phyloP scores from a whole-genome alignment of 2,113 vertebrate genomes.

The Dromas ardeola region DNA sequence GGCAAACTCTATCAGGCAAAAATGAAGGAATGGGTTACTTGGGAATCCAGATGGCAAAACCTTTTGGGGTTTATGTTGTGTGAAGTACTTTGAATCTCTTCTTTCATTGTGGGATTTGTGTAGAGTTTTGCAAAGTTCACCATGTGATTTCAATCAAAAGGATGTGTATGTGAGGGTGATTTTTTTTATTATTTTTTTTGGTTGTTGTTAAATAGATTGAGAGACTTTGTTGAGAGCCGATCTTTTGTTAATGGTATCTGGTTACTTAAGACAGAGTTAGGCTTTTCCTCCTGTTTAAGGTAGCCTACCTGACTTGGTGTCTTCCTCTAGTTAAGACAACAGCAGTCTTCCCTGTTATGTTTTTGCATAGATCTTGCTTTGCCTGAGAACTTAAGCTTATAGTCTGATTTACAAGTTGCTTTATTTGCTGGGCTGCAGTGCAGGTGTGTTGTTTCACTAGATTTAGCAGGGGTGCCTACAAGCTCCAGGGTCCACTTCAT shows the following conservation, averaged over 20 bases:
- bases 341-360: not conserved
- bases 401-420: not conserved
- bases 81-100: not conserved
- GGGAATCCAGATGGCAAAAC: conserved; percentile 38
- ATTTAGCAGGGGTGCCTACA: not conserved
- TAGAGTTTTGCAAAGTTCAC: not conserved
- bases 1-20: not conserved
- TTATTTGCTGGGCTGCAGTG: not conserved
- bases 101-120: not conserved
- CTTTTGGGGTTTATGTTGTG: conserved; percentile 9
- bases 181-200: not conserved
- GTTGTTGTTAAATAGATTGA: not conserved
- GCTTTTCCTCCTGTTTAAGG: not conserved
- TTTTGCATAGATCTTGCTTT: not conserved
- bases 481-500: not conserved
- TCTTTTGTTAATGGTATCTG: not conserved
- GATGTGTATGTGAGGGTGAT: not conserved
- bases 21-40: not conserved
- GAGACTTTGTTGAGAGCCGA: not conserved
- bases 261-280: not conserved
- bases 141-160: conserved; percentile 47
- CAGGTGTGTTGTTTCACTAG: not conserved
- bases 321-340: not conserved
- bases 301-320: not conserved
- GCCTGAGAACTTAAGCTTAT: not conserved